phyloP scores from a whole-genome alignment of 2,797 vertebrate species.

The Falco peregrinus region DNA sequence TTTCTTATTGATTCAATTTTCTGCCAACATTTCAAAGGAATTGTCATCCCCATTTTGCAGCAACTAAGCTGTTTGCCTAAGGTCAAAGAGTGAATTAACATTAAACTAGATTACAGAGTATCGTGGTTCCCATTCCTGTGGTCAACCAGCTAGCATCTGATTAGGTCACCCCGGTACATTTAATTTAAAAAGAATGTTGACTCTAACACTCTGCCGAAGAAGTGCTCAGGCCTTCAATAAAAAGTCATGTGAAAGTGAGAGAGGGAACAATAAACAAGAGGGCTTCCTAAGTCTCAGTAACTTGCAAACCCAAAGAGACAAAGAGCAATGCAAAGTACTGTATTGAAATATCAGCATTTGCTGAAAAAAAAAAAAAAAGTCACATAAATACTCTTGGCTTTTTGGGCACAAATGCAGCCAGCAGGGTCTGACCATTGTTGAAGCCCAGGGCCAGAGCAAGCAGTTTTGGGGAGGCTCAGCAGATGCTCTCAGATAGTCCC shows the following conservation, averaged over 20 bases:
- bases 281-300: not conserved
- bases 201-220: constrained; percentile 47
- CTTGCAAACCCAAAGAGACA: not conserved
- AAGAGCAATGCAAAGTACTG: not conserved
- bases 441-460: fast-evolving
- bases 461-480: not conserved
- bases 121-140: constrained; percentile 56
- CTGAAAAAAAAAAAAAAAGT: not conserved
- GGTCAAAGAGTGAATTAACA: constrained; percentile 43
- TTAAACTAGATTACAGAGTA: constrained; percentile 48
- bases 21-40: constrained; percentile 39
- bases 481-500: not conserved
- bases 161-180: constrained; percentile 50
- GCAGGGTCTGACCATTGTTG: not conserved
- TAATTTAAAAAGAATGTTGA: constrained; percentile 57
- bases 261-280: constrained; percentile 31
- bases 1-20: constrained; percentile 44
- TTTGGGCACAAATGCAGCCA: not conserved
- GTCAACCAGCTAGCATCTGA: constrained; percentile 52
- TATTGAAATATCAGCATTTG: not conserved
- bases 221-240: not conserved
- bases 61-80: constrained; percentile 41
- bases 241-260: constrained; percentile 53
- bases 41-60: constrained; percentile 30
- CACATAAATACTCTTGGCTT: not conserved